Evolutionary conservation across 37 sponge, comb jelly and placozoan species (phyloP), one percentile per base, ranked within the genome.

Genomic region (Geodia barretti): DNA sequence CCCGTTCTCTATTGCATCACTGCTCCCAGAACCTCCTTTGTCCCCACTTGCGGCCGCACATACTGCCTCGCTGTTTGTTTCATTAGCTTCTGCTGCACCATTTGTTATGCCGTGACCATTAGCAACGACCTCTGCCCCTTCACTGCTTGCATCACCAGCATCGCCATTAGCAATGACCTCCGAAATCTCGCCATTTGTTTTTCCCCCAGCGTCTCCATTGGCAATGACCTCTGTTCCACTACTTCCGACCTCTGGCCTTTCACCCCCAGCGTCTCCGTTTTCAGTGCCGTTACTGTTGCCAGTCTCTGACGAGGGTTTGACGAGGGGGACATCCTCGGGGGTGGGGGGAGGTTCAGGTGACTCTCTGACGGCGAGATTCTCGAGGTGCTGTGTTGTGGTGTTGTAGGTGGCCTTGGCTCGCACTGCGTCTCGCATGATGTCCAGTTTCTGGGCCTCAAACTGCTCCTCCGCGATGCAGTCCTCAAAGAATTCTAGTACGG

Each of bases 401-500:
- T 7, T 47, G 39, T 76, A 77, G 72, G 37, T 54, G 43, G 58
- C 59, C 62, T 83, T 85, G 29, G 98, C 96, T 39, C 80, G 59
- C 24, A 98, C 74, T 25, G 98, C 98, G 21, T 92, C 94, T 54
- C 79, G 75, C 92, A 98, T 88, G 58, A 98, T 88, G 65, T 86
- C 83, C 32, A 93, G 79, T 81, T 93, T 98, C 75, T 98, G 79
- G 29, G 93, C 96, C 39, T 95, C 96, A 72, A 79, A 90, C 47
- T 85, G 72, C 76, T 91, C 96, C 62, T 98, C 98, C 47, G 89
- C 93, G 30, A 93, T 90, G 29, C 86, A 91, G 20, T 95, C 98
- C 61, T 98, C 98, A 79, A 98, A 98, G 85, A 98, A 98, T 0
- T 88, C 97, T 95, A 78, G n/a, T 4, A 60, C 25, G 38, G 43